Base-by-base conservation (phyloP, 2,888 invertebrate genomes). In the Scaptomyza polygonia region DNA sequence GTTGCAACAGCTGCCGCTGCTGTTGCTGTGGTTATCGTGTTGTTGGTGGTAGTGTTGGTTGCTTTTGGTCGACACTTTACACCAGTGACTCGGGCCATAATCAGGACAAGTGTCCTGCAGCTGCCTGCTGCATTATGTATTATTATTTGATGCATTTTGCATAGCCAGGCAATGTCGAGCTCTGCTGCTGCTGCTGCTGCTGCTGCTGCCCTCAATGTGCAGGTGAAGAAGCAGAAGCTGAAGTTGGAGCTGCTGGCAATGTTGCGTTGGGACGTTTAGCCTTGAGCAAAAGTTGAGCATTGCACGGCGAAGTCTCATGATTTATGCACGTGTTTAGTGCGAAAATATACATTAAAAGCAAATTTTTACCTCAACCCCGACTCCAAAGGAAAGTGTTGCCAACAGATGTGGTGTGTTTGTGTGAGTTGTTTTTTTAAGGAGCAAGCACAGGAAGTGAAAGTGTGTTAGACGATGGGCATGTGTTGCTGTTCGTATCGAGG, bases 261-360 rank as follows among this genome's bases (percentile, higher is more conserved):
- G 36, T 14, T 36, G 45, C n/a, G n/a, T 29, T 49, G 61, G 63
- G 42, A 77, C 70, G 39, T 39, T 86, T 86, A 84, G 83, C 83
- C 83, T 84, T 84, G 88, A 84, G 83, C 78, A 69, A 77, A 80
- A 88, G 86, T 72, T 72, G 82, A 62, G 68, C 63, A n/a, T 16
- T 39, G 25, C 58, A 59, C 40, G 52, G 9, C 16, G 9, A 16
- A 51, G 54, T 53, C 49, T 75, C 67, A 86, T 84, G 88, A 84
- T 86, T 84, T 88, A 84, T 84, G 84, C 88, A 88, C 73, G 87
- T 86, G 87, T 88, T 88, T 81, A 78, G 84, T 88, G 88, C 81
- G 79, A 86, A 88, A 88, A 80, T 88, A 55, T 72, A 68, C 79
- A 88, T 86, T 88, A 84, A 86, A 88, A 81, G 73, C 86, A 72